Evolutionary conservation across 2,113 vertebrate species (phyloP), one percentile per base, ranked within the genome.

Genomic region (Rousettus leschenaultii): DNA sequence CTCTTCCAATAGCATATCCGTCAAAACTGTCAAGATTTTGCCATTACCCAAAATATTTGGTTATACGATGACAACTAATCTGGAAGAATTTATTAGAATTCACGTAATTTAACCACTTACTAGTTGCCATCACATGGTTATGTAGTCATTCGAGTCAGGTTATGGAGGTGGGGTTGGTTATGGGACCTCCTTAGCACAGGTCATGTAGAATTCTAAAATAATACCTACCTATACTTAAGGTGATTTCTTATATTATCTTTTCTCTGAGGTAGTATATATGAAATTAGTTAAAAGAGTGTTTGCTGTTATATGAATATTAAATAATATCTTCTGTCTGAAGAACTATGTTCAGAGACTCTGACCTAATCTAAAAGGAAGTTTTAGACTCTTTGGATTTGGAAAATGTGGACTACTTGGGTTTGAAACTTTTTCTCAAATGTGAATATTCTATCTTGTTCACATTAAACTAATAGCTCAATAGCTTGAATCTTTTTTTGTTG

Each of bases 1-100:
- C 14, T 92, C 80, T 91, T 86, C 84, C 73, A 68, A 96, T 43
- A 97, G 77, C 5, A 92, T 88, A 93, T 61, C 92, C 98, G 79
- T 97, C 95, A 94, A 93, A 95, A 95, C 77, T 51, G 14, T 51
- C 51, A 51, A 88, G 77, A 79, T 83, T 82, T 45, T 92, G 43
- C 53, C 74, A 40, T 89, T 74, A 85, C 86, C 57, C 38, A 68
- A 93, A 96, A 57, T 0, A 92, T 94, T 55, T 45, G 89, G 28
- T 73, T 84, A 2, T 74, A 19, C 13, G 22, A 22, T 59, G 82
- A 94, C 91, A 84, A 89, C 65, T 75, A 83, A 79, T 96, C 92
- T 80, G 30, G 73, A 92, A 63, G 51, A 74, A 95, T 40, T 94
- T 83, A 68, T 66, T 22, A 66, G 85, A 83, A 93, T 59, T 65